phyloP scores from a whole-genome alignment of 1,140 invertebrate species.

The Meloidogyne floridensis region DNA sequence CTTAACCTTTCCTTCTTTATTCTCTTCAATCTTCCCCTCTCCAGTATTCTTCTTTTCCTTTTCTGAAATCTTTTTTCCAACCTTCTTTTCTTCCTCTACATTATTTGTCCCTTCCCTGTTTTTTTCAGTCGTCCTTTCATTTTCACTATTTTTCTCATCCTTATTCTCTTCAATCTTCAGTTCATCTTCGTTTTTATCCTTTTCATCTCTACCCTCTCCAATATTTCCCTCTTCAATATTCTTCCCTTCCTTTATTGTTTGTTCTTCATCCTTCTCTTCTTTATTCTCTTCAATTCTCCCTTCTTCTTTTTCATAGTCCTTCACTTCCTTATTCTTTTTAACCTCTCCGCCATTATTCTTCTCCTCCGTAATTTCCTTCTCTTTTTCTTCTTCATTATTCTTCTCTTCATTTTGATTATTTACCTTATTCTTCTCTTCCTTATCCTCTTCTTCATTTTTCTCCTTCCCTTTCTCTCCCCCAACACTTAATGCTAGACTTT shows the following conservation, averaged over 20 bases:
- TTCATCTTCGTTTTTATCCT: conserved; percentile 15
- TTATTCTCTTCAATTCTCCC: conserved; percentile 8
- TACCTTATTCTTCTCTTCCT: too few species aligned
- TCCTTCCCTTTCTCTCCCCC: too few species aligned
- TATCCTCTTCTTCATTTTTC: too few species aligned
- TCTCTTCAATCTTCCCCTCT: too few species aligned
- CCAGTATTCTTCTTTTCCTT: too few species aligned
- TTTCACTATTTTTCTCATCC: background rate
- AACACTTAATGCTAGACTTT: too few species aligned
- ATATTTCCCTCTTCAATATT: background rate
- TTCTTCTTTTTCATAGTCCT: background rate
- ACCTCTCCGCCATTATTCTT: too few species aligned
- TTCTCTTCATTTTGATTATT: too few species aligned
- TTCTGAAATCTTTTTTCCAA: background rate
- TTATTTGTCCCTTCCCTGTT: background rate
- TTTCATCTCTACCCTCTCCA: background rate
- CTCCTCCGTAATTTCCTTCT: background rate
- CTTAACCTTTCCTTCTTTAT: too few species aligned
- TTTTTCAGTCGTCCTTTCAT: conserved; percentile 6
- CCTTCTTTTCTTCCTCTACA: too few species aligned
- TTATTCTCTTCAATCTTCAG: conserved; percentile 17
- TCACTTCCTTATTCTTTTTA: too few species aligned
- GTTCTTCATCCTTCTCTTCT: background rate
- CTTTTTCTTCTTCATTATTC: too few species aligned
- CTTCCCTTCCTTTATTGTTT: background rate